Evolutionary conservation across 2,888 invertebrate species (phyloP).

Genomic region (Lasiommata megera): DNA sequence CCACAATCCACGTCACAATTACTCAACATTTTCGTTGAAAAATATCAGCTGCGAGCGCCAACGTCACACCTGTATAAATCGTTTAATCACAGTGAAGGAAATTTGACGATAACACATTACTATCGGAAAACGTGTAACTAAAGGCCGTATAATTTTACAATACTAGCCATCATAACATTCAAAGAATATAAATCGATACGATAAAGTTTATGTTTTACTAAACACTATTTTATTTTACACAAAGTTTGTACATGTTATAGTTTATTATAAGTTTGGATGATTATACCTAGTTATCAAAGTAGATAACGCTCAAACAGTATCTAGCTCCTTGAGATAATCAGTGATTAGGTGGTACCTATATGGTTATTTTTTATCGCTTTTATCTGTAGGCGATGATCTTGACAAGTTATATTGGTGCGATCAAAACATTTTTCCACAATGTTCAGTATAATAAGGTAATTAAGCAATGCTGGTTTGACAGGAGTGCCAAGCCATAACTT

Average conservation of each 20-base stretch:
- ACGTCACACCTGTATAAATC: constrained; percentile 67
- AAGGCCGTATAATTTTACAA: constrained; percentile 35
- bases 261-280: constrained; percentile 6
- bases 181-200: not conserved
- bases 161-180: not conserved
- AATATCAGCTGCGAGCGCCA: constrained; percentile 49
- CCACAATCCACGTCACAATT: constrained; percentile 34
- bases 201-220: not conserved
- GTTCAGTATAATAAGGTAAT: too few species aligned
- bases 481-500: too few species aligned
- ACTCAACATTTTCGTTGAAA: constrained; percentile 38
- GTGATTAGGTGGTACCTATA: constrained; percentile 41
- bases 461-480: too few species aligned
- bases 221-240: not conserved
- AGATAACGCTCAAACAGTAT: constrained; percentile 45
- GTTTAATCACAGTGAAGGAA: constrained; percentile 55
- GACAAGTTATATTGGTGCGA: not conserved
- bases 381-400: constrained; percentile 20
- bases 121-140: constrained; percentile 44
- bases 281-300: constrained; percentile 8
- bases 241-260: not conserved
- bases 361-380: constrained; percentile 29
- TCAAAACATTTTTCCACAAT: too few species aligned
- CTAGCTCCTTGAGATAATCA: constrained; percentile 54
- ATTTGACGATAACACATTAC: constrained; percentile 51